These are phyloP conservation scores for Tenebrio molitor DNA, from an alignment of 1,140 invertebrate species.

Conservation along the genomic window DNA sequence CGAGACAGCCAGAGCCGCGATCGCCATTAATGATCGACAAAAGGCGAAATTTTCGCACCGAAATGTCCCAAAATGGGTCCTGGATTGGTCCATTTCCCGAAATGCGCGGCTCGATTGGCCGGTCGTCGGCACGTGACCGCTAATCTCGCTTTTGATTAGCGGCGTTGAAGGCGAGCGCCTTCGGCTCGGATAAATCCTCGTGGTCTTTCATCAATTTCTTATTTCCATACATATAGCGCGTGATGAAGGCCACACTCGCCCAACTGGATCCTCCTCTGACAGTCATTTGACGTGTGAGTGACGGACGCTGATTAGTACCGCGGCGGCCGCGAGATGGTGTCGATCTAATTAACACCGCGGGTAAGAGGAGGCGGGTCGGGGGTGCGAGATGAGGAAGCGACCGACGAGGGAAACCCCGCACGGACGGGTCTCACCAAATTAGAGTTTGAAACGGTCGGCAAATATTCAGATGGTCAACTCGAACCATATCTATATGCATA, in stretches of 20 bases:
- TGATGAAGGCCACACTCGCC: conserved; percentile 54
- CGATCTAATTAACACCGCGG: neutral
- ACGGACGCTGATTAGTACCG: neutral
- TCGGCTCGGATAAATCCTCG: conserved; percentile 58
- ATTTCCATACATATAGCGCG: conserved; percentile 63
- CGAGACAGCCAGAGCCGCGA: neutral
- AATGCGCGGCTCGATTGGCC: too few relatives aligned
- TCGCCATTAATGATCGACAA: too few relatives aligned
- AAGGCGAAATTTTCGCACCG: too few relatives aligned
- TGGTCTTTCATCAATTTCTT: conserved; percentile 62
- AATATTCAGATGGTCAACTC: conserved; percentile 63
- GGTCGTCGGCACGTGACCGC: too few relatives aligned
- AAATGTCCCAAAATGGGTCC: too few relatives aligned
- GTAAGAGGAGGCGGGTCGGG: neutral
- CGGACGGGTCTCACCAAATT: conserved; percentile 32
- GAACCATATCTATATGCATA: conserved; percentile 64
- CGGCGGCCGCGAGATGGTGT: neutral
- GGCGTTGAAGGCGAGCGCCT: neutral
- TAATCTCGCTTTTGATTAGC: conserved; percentile 10
- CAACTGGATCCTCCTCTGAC: conserved; percentile 48
- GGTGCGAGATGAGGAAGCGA: neutral
- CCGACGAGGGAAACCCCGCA: neutral
- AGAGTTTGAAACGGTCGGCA: conserved; percentile 44
- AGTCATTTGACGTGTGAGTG: conserved; percentile 24
- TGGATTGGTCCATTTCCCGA: too few relatives aligned